Conservation (phyloP, 2,888 invertebrate genomes). For the Amiota communis region DNA sequence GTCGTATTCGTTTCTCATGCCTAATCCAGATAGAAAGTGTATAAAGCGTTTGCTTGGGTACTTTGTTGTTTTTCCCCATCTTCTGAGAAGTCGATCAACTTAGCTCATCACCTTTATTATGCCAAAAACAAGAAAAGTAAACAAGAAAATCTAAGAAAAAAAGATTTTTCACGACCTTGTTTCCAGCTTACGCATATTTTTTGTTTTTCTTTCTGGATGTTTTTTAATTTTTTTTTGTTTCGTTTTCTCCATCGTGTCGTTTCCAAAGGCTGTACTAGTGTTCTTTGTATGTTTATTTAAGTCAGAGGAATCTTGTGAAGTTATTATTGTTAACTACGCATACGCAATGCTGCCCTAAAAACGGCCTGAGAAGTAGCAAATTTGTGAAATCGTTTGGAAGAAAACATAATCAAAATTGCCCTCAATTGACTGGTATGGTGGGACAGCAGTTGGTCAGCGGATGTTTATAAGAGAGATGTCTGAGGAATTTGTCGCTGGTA, state of each 20-base stretch:
- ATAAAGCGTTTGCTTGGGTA: no score
- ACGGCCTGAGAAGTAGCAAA: conserved; percentile 43
- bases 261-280: neutral
- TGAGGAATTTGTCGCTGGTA: no score
- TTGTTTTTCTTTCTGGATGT: neutral
- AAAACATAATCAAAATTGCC: conserved; percentile 69
- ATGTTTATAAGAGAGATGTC: no score
- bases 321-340: conserved; percentile 29
- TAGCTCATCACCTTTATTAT: conserved; percentile 20
- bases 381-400: conserved; percentile 69
- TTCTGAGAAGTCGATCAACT: neutral
- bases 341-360: conserved; percentile 50
- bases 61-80: no score
- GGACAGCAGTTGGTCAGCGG: neutral
- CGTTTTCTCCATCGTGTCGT: neutral
- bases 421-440: conserved; percentile 61
- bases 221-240: neutral
- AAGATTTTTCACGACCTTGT: neutral
- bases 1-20: conserved; percentile 51
- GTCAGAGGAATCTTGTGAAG: conserved; percentile 17
- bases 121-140: conserved; percentile 22
- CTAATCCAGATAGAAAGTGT: neutral
- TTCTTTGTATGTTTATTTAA: conserved; percentile 12
- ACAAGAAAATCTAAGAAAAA: conserved; percentile 13
- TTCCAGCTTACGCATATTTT: neutral